Evolutionary conservation across 2,113 vertebrate species (phyloP), one percentile per base, ranked within the genome.

Genomic region (Epinephelus fuscoguttatus): DNA sequence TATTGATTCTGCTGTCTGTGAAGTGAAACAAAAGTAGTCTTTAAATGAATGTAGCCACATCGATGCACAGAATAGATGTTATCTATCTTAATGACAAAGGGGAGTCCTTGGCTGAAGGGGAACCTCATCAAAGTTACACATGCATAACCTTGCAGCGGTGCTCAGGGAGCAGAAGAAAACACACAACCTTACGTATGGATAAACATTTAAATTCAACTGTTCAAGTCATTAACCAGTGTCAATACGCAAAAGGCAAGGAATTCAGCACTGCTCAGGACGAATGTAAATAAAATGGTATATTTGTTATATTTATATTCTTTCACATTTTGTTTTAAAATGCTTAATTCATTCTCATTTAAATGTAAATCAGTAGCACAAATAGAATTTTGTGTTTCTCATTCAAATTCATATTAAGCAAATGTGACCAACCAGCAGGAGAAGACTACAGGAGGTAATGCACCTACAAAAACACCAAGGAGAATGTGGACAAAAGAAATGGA

Each of bases 31-130:
- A 90, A 90, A 91, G 91, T 74, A 82, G 87, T 69, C 82, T 84
- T 91, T 92, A 84, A 85, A 92, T 82, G 37, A 86, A 90, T 80
- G 87, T 63, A 75, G 75, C 79, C 86, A 84, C 90, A 89, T 86
- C 67, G 68, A 90, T 87, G 88, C 86, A 66, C 70, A 25, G 62
- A 53, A 87, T 84, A 87, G 91, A 91, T 88, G 88, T 88, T 89
- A 93, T 93, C 89, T 84, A 49, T 93, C 91, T 91, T 90, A 84
- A 91, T 91, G 92, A 93, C 87, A 88, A 88, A 91, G 59, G 74
- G 70, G 64, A 91, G 90, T 84, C 89, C 88, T 93, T 92, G 89
- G 87, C 63, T 89, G 84, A 88, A 90, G 89, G 88, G 83, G 88
- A 92, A 91, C 84, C 85, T 92, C 90, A 92, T 90, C 90, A 93